Evolutionary conservation across 2,888 invertebrate species (phyloP), one percentile per base, ranked within the genome.

Genomic region (Drosophila fungiperda): DNA sequence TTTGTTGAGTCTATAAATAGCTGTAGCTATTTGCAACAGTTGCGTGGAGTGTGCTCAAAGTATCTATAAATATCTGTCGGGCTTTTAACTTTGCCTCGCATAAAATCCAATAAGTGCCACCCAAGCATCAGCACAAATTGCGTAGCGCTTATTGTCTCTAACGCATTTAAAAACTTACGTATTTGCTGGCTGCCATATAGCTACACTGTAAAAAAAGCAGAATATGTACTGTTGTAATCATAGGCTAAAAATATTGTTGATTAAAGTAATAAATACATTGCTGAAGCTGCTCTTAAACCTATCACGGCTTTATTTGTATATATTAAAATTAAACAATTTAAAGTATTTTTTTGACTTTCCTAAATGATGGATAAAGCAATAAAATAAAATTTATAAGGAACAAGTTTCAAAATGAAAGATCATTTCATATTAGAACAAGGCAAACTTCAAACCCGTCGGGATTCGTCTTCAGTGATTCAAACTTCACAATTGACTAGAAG

Each of bases 81-180:
- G 57, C 15, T 69, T 54, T 80, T 59, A 49, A 59, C 68, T 45
- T 38, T 29, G 48, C 38, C 45, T 20, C 57, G 78, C 88, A 72
- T 68, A 62, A 85, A 85, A 89, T 83, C 90, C 89, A 83, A 83
- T 78, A 87, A 90, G 86, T 86, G 77, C 80, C 67, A 45, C 54
- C 60, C 71, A 66, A 76, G 61, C 72, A 58, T 36, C 65, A n/a
- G 35, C 54, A 74, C 70, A 75, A 90, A 85, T 85, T 87, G 84
- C 75, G 64, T 50, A 49, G 75, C 66, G 84, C 73, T 83, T 78
- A 87, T 77, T 79, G 90, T 65, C 76, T 70, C 74, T 73, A 74
- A 62, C 54, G 64, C 62, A 68, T 77, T 80, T 67, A 71, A 61
- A 59, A 63, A 55, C 54, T 50, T 8, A 11, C 29, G 62, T 55